Evolutionary conservation across 2,113 vertebrate species (phyloP).

Genomic region (Acanthisitta chloris): DNA sequence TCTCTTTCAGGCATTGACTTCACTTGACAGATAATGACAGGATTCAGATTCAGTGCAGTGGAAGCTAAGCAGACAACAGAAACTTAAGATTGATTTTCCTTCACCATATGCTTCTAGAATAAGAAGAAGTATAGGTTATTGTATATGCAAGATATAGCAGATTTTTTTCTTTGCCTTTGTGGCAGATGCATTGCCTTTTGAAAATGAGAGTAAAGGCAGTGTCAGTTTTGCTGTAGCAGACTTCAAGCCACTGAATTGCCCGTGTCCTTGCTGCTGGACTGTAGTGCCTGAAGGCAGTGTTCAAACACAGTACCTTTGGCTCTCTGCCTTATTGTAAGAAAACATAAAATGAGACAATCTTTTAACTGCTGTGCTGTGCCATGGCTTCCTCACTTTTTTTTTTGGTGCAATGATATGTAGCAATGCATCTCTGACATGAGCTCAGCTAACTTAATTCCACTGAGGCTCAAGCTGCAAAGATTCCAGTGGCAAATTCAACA

Average conservation of each 20-base stretch:
- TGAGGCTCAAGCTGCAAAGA: not conserved
- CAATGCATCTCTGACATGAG: not conserved
- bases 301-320: not conserved
- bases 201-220: not conserved
- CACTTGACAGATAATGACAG: not conserved
- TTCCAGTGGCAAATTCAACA: not conserved
- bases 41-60: not conserved
- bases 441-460: not conserved
- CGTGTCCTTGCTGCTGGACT: rapidly evolving
- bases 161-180: not conserved
- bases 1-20: not conserved
- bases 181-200: not conserved
- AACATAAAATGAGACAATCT: not conserved
- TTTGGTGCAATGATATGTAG: not conserved
- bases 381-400: not conserved
- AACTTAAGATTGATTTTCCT: not conserved
- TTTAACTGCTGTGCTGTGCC: not conserved
- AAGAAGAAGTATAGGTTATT: not conserved
- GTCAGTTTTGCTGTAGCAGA: not conserved
- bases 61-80: not conserved
- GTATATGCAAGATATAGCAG: not conserved
- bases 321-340: not conserved
- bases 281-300: not conserved
- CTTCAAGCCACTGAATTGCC: not conserved
- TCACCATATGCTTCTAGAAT: not conserved